A percentile compares a stretch with the other conserved stretches of the same genome.
These are phyloP conservation scores for Mesorhabditis spiculigera DNA, from an alignment of 2,888 invertebrate species.

Conservation along the genomic window DNA sequence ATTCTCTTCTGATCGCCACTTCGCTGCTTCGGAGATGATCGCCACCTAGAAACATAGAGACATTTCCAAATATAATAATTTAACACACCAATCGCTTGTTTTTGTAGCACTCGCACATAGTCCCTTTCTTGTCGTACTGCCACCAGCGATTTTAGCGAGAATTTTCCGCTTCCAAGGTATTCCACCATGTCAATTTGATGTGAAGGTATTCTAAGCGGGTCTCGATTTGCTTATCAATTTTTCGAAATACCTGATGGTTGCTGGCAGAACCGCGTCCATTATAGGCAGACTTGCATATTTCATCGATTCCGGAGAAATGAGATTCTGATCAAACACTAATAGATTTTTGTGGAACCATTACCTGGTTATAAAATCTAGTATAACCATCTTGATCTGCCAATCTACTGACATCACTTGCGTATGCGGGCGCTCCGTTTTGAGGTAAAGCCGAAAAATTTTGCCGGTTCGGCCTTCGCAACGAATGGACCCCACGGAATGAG, in stretches of 20 bases:
- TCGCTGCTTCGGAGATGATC: neutral
- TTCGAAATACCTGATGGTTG: neutral
- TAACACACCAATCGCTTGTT: neutral
- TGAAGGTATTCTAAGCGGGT: neutral
- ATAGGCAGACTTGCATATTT: slow-evolving; percentile 1
- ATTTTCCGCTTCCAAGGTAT: neutral
- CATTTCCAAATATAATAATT: neutral
- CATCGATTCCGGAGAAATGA: neutral
- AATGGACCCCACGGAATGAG: slow-evolving; percentile 5
- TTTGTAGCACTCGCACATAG: neutral
- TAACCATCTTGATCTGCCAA: neutral
- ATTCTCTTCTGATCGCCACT: neutral
- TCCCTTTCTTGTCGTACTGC: neutral
- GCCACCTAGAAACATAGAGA: neutral
- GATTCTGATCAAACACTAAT: too few relatives aligned
- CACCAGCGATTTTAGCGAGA: neutral
- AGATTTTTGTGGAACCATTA: neutral
- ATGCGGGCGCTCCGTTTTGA: neutral
- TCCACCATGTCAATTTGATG: slow-evolving; percentile 4
- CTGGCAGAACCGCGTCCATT: slow-evolving; percentile 3
- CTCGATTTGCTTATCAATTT: neutral
- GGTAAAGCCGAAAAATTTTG: neutral
- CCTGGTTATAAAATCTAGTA: neutral
- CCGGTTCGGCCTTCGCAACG: neutral
- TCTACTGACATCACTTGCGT: neutral